These are phyloP conservation scores for Tortrix viridana DNA, from an alignment of 2,888 invertebrate genomes.

Conservation along the genomic window DNA sequence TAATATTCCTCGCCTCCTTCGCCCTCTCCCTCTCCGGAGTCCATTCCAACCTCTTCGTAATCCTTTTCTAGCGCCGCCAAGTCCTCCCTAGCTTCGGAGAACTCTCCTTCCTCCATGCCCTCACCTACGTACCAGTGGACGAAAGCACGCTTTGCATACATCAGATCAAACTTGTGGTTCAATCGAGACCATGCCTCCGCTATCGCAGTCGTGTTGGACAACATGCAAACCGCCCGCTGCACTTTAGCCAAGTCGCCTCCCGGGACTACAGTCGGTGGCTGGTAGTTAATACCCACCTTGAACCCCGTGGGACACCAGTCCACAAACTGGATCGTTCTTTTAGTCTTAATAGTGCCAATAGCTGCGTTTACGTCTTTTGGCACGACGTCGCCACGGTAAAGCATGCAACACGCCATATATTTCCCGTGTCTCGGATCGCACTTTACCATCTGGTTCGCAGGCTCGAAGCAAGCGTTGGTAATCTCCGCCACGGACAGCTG, in stretches of 20 bases:
- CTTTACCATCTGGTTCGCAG: conserved; percentile 97
- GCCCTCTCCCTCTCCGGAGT: conserved; percentile 91
- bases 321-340: conserved; percentile 96
- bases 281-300: conserved; percentile 94
- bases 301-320: conserved; percentile 94
- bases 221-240: conserved; percentile 97
- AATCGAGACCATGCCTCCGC: conserved; percentile 99
- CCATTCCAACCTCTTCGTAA: conserved; percentile 94
- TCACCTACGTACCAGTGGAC: conserved; percentile 97
- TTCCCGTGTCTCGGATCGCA: conserved; percentile 96
- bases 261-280: conserved; percentile 93
- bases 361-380: conserved; percentile 97
- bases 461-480: conserved; percentile 97
- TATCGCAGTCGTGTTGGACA: conserved; percentile 98
- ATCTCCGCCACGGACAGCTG: conserved; percentile 96
- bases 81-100: conserved; percentile 89
- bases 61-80: conserved; percentile 91
- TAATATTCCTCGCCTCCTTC: conserved; percentile 92
- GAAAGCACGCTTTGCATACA: conserved; percentile 98
- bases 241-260: conserved; percentile 96
- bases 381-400: conserved; percentile 97
- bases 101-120: conserved; percentile 94
- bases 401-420: conserved; percentile 98
- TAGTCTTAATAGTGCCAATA: conserved; percentile 96
- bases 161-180: conserved; percentile 97